Evolutionary conservation across 1,140 invertebrate species (phyloP), one percentile per base, ranked within the genome.

Genomic region (Druon quercuslanigerum): DNA sequence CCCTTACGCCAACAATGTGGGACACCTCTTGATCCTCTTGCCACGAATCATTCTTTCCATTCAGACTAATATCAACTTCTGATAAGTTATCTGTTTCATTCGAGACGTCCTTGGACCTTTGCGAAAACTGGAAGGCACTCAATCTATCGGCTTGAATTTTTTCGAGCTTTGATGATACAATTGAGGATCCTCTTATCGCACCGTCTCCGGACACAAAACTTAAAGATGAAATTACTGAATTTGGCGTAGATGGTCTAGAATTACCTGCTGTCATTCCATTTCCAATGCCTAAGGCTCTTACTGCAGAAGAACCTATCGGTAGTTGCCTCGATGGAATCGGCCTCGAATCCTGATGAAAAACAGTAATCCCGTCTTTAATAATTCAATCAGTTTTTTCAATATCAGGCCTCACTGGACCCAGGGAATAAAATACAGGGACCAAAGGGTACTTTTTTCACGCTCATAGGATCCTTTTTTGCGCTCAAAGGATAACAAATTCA

Each of bases 241-340:
- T 85, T 2, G 91, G 91, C 8, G 91, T 91, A 0, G 90, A 88
- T 12, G 91, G 90, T 16, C 91, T 84, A 13, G 90, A 92, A 70
- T 80, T 88, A 17, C 83, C 54, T 54, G 86, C 83, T 19, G 87
- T 76, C 14, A 87, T 83, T 33, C 88, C 88, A 75, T 90, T 90
- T 12, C 90, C 87, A 73, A 93, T 86, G 57, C 90, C 91, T 4
- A 96, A 90, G 7, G 94, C 94, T 33, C 95, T 92, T 1, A 94
- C 94, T 5, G 94, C 94, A 78, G 91, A 91, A 12, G 94, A 94
- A 78, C 93, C 93, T 4, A 91, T 84, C 14, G 93, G 92, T 60
- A 88, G 79, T 81, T 90, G 87, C 75, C 90, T 87, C 20, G 88
- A 83, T 50, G 87, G 84, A 51, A 88, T 72, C 60, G 88, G 89